Conservation (phyloP, 2,113 vertebrate genomes). For the Oreochromis aureus region DNA sequence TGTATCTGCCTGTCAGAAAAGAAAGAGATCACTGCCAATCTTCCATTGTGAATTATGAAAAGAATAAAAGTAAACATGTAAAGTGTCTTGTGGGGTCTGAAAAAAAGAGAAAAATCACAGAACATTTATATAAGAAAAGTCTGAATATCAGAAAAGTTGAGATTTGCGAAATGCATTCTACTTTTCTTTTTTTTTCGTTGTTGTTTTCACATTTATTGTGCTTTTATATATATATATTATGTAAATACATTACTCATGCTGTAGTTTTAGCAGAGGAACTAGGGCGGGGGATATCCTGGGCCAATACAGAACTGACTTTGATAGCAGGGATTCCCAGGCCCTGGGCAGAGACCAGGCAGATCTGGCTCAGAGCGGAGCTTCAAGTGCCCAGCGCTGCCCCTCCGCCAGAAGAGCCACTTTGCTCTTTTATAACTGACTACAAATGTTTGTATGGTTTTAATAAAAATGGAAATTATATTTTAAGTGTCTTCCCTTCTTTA, state of each 20-base stretch:
- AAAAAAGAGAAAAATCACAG: slow-evolving; percentile 62
- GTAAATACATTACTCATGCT: slow-evolving; percentile 89
- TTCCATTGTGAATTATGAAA: slow-evolving; percentile 70
- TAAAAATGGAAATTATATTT: slow-evolving; percentile 91
- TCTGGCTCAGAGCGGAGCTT: slow-evolving; percentile 67
- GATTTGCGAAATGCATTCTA: slow-evolving; percentile 62
- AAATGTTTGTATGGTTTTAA: slow-evolving; percentile 98
- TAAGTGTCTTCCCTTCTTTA: slow-evolving; percentile 40
- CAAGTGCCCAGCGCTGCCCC: slow-evolving; percentile 70
- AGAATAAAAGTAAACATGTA: slow-evolving; percentile 53
- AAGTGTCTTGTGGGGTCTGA: slow-evolving; percentile 71
- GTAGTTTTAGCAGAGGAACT: slow-evolving; percentile 82
- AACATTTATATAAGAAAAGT: slow-evolving; percentile 65
- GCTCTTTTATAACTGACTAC: slow-evolving; percentile 92
- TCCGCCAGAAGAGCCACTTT: slow-evolving; percentile 86
- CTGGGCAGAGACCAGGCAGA: slow-evolving; percentile 68
- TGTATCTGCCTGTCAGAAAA: slow-evolving; percentile 76
- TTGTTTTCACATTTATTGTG: slow-evolving; percentile 76
- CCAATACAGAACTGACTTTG: slow-evolving; percentile 74
- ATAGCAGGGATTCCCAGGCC: slow-evolving; percentile 72
- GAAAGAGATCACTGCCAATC: slow-evolving; percentile 78
- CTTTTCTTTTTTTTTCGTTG: slow-evolving; percentile 57
- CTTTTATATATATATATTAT: slow-evolving; percentile 62
- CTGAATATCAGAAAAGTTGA: slow-evolving; percentile 54
- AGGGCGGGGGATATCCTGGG: slow-evolving; percentile 51